Evolutionary conservation across 2,888 invertebrate genomes (phyloP), one percentile per base, ranked within the genome.

Genomic region (Netelia inedita): DNA sequence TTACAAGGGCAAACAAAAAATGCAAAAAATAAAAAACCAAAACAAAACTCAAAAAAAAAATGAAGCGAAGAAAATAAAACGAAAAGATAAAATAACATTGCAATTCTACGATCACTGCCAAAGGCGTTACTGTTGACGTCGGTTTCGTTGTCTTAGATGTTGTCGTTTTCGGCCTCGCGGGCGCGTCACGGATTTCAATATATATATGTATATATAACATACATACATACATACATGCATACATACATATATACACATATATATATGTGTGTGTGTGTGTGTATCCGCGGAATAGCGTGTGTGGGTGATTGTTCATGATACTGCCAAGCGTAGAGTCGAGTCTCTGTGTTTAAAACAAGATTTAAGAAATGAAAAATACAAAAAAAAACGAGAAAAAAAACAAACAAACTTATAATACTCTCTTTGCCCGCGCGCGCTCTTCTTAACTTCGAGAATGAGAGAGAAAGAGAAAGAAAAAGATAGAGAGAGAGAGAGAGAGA

Each of bases 61-160:
- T 69, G 82, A 82, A 84, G 85, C 79, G 73, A 84, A 85, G 79
- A 82, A 81, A 82, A 73, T 63, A 57, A 71, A 10, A 72, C 46
- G 68, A 73, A 68, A 46, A 71, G 9, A 75, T 57, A 57, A 81
- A 71, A 57, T 79, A 86, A 88, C 85, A 90, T 87, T 73, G 92
- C 91, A 92, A 92, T 92, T 92, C 89, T 92, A 92, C 91, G 89
- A 92, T 92, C 93, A 93, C 93, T 93, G 93, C 93, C 93, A 93
- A 91, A 89, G 91, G 90, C 91, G 92, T 92, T 91, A 89, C 87
- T 90, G 89, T 91, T 88, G 89, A 91, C 90, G 91, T 92, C 90
- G 88, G 88, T 92, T 91, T 90, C 88, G 86, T 91, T 88, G 89
- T 90, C 88, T 88, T 88, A 87, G 82, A 86, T 87, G 84, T 87